Conservation (phyloP, 2,888 invertebrate genomes). For the Drosophila suboccidentalis region DNA sequence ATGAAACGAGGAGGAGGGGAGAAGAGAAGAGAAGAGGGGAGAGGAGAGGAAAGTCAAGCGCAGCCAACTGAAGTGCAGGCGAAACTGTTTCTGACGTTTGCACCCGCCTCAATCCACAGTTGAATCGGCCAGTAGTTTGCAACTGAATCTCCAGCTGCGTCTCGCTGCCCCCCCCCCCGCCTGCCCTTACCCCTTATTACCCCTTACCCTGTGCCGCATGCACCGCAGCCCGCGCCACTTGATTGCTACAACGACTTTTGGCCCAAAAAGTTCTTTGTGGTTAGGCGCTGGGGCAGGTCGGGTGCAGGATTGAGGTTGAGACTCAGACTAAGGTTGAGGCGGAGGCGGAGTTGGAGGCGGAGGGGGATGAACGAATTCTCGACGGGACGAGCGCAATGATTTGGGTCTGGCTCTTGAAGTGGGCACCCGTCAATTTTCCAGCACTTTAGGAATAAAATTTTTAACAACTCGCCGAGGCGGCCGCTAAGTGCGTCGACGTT, state of each 20-base stretch:
- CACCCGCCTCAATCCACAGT: conserved; percentile 33
- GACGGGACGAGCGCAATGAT: conserved; percentile 31
- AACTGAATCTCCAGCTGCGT: conserved; percentile 24
- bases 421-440: conserved; percentile 73
- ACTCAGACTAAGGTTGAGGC: background rate
- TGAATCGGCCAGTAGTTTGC: conserved; percentile 26
- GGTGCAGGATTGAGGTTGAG: background rate
- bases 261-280: conserved; percentile 76
- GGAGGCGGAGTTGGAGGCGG: no score
- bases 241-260: conserved; percentile 76
- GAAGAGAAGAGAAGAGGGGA: background rate
- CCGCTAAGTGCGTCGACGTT: conserved; percentile 78
- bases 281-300: conserved; percentile 45
- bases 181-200: background rate
- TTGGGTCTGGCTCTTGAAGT: conserved; percentile 63
- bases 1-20: conserved; percentile 38
- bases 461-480: conserved; percentile 74
- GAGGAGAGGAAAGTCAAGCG: conserved; percentile 57
- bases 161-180: conserved; percentile 10
- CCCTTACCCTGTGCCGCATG: background rate
- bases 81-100: conserved; percentile 72
- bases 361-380: conserved; percentile 58
- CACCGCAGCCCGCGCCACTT: conserved; percentile 50
- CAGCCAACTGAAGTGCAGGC: conserved; percentile 66
- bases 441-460: conserved; percentile 76